Evolutionary conservation across 1,140 invertebrate species (phyloP), one percentile per base, ranked within the genome.

Genomic region (Bradynema listronoti): DNA sequence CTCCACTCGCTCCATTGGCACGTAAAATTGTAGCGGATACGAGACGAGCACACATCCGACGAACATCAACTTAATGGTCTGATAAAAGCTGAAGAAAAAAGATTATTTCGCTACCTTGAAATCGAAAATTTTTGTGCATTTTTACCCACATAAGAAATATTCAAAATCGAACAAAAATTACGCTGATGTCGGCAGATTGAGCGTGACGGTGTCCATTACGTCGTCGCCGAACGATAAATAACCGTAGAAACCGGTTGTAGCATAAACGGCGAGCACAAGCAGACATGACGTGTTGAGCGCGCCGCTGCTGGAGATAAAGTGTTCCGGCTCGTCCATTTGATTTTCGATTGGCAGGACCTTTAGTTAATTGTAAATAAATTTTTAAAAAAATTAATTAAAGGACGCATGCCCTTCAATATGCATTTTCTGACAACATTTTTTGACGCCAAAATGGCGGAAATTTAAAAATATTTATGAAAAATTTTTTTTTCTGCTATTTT

Each of bases 311-410:
- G 62, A 54, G 41, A 78, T 77, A 41, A 76, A 78, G 22, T 76
- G 61, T 30, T 75, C 59, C 0, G 73, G 73, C 16, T 73, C 49
- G 41, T 66, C 45, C 61, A 76, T 73, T 58, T 73, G 60, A 50
- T 76, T 78, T 59, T 76, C 73, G 29, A 76, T 78, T 4, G 72
- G 72, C 43, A 75, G 54, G 29, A 88, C 88, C 67, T 65, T n/a
- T n/a, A n/a, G n/a, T n/a, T n/a, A n/a, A n/a, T n/a, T n/a, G n/a
- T n/a, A n/a, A n/a, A n/a, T n/a, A n/a, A n/a, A n/a, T n/a, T n/a
- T n/a, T n/a, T n/a, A n/a, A n/a, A n/a, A n/a, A n/a, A n/a, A n/a
- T n/a, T n/a, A n/a, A n/a, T n/a, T n/a, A n/a, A n/a, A n/a, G n/a
- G n/a, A n/a, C n/a, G n/a, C n/a, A n/a, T n/a, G n/a, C n/a, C n/a